These are phyloP conservation scores for Rhimphoctona megacephalus DNA, from an alignment of 2,888 invertebrate species.

Conservation along the genomic window DNA sequence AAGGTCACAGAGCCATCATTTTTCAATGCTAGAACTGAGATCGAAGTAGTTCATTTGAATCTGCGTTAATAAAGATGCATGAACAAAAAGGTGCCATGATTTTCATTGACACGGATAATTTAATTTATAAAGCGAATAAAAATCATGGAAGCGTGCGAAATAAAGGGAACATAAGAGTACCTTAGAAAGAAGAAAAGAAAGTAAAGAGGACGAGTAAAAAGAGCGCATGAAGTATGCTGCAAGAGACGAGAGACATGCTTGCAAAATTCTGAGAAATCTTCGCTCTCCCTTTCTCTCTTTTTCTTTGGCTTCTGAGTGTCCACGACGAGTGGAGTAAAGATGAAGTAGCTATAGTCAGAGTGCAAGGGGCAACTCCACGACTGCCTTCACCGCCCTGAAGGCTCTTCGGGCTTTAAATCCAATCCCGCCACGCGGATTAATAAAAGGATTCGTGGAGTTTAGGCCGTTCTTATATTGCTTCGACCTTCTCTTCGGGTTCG, in stretches of 20 bases:
- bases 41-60: neutral
- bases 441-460: slow-evolving; percentile 84
- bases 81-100: neutral
- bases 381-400: slow-evolving; percentile 58
- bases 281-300: slow-evolving; percentile 9
- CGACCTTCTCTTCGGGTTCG: slow-evolving; percentile 55
- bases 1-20: neutral
- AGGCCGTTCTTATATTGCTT: slow-evolving; percentile 82
- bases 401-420: slow-evolving; percentile 80
- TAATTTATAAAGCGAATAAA: slow-evolving; percentile 31
- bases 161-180: slow-evolving; percentile 19
- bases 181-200: slow-evolving; percentile 17
- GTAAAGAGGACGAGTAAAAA: slow-evolving; percentile 11
- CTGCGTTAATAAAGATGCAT: neutral
- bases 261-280: slow-evolving; percentile 59
- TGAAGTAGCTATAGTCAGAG: slow-evolving; percentile 39
- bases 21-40: neutral
- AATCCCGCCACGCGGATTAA: slow-evolving; percentile 83
- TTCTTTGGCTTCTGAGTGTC: slow-evolving; percentile 47
- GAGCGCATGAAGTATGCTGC: slow-evolving; percentile 9
- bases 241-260: slow-evolving; percentile 53
- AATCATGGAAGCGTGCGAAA: slow-evolving; percentile 24
- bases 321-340: slow-evolving; percentile 41
- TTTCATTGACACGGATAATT: slow-evolving; percentile 28
- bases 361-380: slow-evolving; percentile 44